Evolutionary conservation across 2,113 vertebrate genomes (phyloP), one percentile per base, ranked within the genome.

Genomic region (Ondatra zibethicus): DNA sequence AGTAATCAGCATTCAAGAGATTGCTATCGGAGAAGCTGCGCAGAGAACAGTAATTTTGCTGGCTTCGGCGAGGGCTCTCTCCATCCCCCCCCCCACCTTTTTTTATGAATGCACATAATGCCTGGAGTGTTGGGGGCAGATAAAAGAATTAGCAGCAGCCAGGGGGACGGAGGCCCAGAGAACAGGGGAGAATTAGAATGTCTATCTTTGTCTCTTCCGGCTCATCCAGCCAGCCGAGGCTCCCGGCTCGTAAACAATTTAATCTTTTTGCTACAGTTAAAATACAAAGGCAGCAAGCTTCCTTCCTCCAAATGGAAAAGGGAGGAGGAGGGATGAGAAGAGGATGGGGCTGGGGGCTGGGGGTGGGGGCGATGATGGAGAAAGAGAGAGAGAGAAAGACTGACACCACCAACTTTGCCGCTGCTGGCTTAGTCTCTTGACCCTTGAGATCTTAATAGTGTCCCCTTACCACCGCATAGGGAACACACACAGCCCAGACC

Each of bases 71-170:
- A 97, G 97, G 97, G 96, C 97, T 93, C n/a, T 92, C 92, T 97
- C 92, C 81, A 72, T 96, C 97, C 45, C 27, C 88, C 68, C 91
- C 88, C 78, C 95, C 45, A 98, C 98, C 98, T 98, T 98, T 99
- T 98, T 98, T 99, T 99, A 98, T 99, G 98, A 99, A 99, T 99
- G 99, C 99, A 99, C 99, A 99, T 99, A 99, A 99, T 99, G 99
- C 99, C 99, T 99, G 98, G 99, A 99, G 99, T 99, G 99, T 99
- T 99, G 99, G 98, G 99, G 99, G 99, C 99, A 99, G 99, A 99
- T 99, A 99, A 99, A 99, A 99, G 99, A 99, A 99, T 99, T 99
- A 99, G 99, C 98, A 99, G 99, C 99, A 99, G 99, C 99, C 99
- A 98, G 98, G 98, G 99, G 99, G 99, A 99, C 98, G 97, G 93